These are phyloP conservation scores for Ochropleura leucogaster DNA, from an alignment of 2,888 invertebrate species.

Conservation along the genomic window DNA sequence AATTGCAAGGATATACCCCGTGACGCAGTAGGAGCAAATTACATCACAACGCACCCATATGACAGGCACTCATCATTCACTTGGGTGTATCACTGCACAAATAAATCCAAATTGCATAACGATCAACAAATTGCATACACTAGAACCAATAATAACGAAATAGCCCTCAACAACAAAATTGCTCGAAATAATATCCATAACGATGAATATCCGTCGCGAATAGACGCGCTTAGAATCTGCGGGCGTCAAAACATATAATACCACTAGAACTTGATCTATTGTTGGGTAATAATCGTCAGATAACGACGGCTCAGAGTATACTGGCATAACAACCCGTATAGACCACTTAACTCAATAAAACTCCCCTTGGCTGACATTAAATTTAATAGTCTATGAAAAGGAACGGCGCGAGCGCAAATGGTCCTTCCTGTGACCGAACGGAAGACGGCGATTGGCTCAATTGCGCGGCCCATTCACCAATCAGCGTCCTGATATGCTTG, in stretches of 20 bases:
- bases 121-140: constrained; percentile 75
- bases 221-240: constrained; percentile 82
- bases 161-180: constrained; percentile 85
- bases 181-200: constrained; percentile 83
- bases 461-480: constrained; percentile 87
- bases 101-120: constrained; percentile 73
- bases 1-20: constrained; percentile 41
- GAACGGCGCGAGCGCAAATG: constrained; percentile 83
- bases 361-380: constrained; percentile 87
- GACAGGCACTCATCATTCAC: constrained; percentile 39
- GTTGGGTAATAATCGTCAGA: constrained; percentile 45
- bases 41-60: constrained; percentile 48
- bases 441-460: constrained; percentile 90
- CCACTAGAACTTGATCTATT: constrained; percentile 71
- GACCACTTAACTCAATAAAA: constrained; percentile 89
- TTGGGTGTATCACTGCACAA: constrained; percentile 56
- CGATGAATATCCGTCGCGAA: constrained; percentile 82
- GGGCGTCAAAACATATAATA: constrained; percentile 76
- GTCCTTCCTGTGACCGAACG: constrained; percentile 86
- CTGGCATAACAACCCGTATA: constrained; percentile 83
- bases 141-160: constrained; percentile 71
- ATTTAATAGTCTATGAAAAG: constrained; percentile 90
- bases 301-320: constrained; percentile 72
- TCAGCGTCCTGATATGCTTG: constrained; percentile 80
- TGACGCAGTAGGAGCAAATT: constrained; percentile 25